A percentile compares a stretch with the other conserved stretches of the same genome.
These are phyloP conservation scores for Marasmarcha lunaedactyla DNA, from an alignment of 2,888 invertebrate genomes.

Conservation along the genomic window DNA sequence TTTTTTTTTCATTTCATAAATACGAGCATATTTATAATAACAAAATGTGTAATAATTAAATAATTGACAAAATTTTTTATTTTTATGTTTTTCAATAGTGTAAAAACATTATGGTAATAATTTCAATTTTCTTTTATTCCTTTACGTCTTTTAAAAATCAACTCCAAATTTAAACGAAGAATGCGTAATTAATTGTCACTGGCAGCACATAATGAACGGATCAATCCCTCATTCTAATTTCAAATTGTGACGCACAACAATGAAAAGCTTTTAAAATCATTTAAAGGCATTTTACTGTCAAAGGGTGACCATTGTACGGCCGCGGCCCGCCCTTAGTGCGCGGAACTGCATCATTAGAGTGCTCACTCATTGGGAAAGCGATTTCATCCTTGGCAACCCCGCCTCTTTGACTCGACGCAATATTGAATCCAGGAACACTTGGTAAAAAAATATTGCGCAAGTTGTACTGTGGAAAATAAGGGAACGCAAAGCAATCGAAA, in stretches of 20 bases:
- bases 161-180: no score
- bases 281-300: constrained; percentile 43
- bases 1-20: no score
- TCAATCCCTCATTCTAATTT: no score
- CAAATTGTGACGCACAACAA: constrained; percentile 19
- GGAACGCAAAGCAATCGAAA: constrained; percentile 57
- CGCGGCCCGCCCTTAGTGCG: constrained; percentile 26
- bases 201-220: no score
- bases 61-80: no score
- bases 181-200: no score
- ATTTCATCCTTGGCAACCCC: constrained; percentile 54
- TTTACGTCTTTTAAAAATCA: no score
- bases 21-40: no score
- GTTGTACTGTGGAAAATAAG: constrained; percentile 54
- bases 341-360: constrained; percentile 70
- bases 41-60: no score
- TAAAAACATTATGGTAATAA: no score
- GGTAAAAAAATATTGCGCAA: constrained; percentile 53
- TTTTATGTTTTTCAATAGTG: no score
- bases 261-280: constrained; percentile 56
- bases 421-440: constrained; percentile 67
- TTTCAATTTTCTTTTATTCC: no score
- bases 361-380: constrained; percentile 66
- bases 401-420: constrained; percentile 61
- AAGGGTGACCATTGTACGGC: constrained; percentile 30